A percentile compares a stretch with the other conserved stretches of the same genome.
Conservation (phyloP, 1,140 invertebrate genomes). For the Drosophila watanabei region DNA sequence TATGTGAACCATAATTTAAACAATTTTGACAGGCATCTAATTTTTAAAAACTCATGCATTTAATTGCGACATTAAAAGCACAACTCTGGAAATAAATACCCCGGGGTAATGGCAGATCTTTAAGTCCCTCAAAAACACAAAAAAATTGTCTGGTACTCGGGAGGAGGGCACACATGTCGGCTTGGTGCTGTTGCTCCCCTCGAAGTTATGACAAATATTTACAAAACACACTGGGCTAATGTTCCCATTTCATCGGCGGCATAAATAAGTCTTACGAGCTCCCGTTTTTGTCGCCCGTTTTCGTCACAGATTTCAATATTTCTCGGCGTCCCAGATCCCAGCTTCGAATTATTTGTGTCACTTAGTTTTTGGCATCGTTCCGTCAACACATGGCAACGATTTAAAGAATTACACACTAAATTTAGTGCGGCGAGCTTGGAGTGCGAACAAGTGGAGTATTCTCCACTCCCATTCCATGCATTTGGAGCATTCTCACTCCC, state of each 20-base stretch:
- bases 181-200: conserved; percentile 18
- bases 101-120: conserved; percentile 20
- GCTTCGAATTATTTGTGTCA: conserved; percentile 70
- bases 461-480: neutral
- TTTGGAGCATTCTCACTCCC: conserved; percentile 3
- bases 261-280: conserved; percentile 81
- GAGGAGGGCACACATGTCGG: conserved; percentile 42
- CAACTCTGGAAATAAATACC: conserved; percentile 54
- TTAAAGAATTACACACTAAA: conserved; percentile 82
- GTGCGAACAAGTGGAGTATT: conserved; percentile 34
- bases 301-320: conserved; percentile 71
- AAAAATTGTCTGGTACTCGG: conserved; percentile 21
- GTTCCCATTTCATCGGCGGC: conserved; percentile 80
- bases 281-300: conserved; percentile 54
- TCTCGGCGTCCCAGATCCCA: conserved; percentile 58
- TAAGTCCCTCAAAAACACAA: conserved; percentile 43
- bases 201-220: conserved; percentile 81
- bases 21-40: conserved; percentile 78
- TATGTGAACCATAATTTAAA: conserved; percentile 66
- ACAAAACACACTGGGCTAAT: conserved; percentile 77
- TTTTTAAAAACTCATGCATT: conserved; percentile 81
- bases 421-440: conserved; percentile 58
- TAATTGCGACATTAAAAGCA: conserved; percentile 83
- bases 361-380: conserved; percentile 37
- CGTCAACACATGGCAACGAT: conserved; percentile 77